A percentile compares a stretch with the other conserved stretches of the same genome.
These are phyloP conservation scores for Ptilonorhynchus violaceus DNA, from an alignment of 2,113 vertebrate genomes.

Conservation along the genomic window DNA sequence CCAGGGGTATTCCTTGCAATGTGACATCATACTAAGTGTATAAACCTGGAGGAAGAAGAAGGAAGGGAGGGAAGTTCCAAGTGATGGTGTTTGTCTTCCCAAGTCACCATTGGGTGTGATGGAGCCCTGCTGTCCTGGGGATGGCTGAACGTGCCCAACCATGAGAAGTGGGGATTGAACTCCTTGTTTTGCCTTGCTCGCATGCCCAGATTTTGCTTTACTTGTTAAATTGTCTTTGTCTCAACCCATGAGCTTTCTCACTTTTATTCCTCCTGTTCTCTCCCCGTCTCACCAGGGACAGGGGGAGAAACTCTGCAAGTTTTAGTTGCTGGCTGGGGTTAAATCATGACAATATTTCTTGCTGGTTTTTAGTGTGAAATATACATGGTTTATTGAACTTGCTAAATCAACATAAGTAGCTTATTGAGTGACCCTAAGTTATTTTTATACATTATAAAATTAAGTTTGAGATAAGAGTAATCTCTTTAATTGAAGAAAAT, in stretches of 20 bases:
- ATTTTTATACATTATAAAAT: not conserved
- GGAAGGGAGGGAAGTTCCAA: accelerated
- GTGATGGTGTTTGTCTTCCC: accelerated
- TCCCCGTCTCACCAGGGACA: not conserved
- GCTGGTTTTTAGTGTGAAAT: not conserved
- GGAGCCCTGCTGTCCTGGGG: not conserved
- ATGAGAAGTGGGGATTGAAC: not conserved
- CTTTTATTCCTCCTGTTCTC: not conserved
- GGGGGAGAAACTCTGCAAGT: accelerated
- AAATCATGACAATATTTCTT: not conserved
- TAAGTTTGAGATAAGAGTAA: not conserved
- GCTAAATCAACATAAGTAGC: not conserved
- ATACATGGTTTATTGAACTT: not conserved
- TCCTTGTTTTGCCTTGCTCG: not conserved
- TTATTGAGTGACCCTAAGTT: not conserved
- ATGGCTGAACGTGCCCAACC: not conserved
- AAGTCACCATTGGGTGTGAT: accelerated
- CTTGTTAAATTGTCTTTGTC: not conserved
- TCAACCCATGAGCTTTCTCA: not conserved
- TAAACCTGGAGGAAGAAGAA: not conserved
- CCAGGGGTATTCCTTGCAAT: too few relatives aligned
- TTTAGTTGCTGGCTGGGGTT: not conserved
- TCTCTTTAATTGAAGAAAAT: not conserved
- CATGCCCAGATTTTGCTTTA: not conserved
- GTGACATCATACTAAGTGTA: accelerated